Base-by-base conservation (phyloP, 1,140 invertebrate species). In the Drosophila leontia region DNA sequence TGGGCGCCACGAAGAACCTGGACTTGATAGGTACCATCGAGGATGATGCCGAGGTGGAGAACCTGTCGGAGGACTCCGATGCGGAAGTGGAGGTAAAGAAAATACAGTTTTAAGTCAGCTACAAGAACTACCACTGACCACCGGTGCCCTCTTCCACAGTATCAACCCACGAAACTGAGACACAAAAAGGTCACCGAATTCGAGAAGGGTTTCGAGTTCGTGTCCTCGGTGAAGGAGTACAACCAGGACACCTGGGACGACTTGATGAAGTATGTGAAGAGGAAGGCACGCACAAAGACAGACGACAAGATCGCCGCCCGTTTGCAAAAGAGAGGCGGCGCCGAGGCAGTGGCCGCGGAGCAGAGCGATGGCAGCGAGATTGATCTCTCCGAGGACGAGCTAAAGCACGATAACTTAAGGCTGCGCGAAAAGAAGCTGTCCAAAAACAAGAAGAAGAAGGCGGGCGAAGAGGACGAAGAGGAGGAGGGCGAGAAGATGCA, bases 241-340 rank as follows among this genome's bases (percentile, higher is more conserved):
- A 97, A 97, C 91, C 88, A 95, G 92, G 96, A 97, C 90, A 95
- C 96, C n/a, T 98, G 96, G 97, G 96, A 97, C 93, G 96, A 97
- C 94, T 91, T 98, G 32, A 95, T 95, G 77, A 97, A 97, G 90
- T 97, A 97, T 93, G 95, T 97, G 0, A 96, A 96, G 88, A 93
- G 96, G 47, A 97, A 97, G 94, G 95, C 95, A 0, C 96, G 96
- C 80, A 95, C 95, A 19, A 97, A 97, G 90, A 94, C 97, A 6
- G 97, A 98, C 93, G 97, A 98, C 60, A 98, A 97, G 93, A 98
- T 93, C 45, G 91, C 91, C 0, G 88, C 58, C 2, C 81, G 86
- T 0, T 53, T 93, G 13, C 80, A 92, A 42, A 78, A 92, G 97
- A 80, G 95, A 94, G 75, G 95, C 94, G 74, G 95, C 94, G 91